A percentile compares a stretch with the other conserved stretches of the same genome.
phyloP scores from a whole-genome alignment of 2,888 invertebrate genomes.

The Acrobasis suavella region DNA sequence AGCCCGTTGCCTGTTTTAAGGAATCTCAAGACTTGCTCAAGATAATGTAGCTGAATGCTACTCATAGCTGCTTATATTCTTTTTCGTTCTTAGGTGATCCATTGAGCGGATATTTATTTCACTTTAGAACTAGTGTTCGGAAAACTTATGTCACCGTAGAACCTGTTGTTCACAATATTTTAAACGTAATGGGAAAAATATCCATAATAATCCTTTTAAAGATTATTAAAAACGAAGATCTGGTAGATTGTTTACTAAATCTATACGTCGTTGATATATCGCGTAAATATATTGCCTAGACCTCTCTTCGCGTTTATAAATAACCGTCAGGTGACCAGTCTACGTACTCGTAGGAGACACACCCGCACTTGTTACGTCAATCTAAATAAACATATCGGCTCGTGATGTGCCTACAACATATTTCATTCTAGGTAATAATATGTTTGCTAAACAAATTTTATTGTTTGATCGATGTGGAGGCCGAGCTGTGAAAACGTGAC shows the following conservation, averaged over 20 bases:
- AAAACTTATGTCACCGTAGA: too few relatives aligned
- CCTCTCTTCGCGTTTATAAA: conserved; percentile 43
- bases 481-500: conserved; percentile 1
- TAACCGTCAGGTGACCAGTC: conserved; percentile 54
- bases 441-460: conserved; percentile 3
- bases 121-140: too few relatives aligned
- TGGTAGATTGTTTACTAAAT: conserved; percentile 3
- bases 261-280: not conserved
- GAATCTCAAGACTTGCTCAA: too few relatives aligned
- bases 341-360: conserved; percentile 72
- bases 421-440: not conserved
- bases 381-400: conserved; percentile 47
- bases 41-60: too few relatives aligned
- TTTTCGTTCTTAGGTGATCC: too few relatives aligned
- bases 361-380: conserved; percentile 61
- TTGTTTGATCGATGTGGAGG: not conserved
- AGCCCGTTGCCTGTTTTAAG: too few relatives aligned
- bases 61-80: too few relatives aligned
- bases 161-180: too few relatives aligned
- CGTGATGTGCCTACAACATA: conserved; percentile 40
- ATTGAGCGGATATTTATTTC: too few relatives aligned
- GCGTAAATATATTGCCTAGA: conserved; percentile 28
- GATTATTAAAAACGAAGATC: not conserved
- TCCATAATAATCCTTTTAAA: not conserved
- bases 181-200: too few relatives aligned